Conservation (phyloP, 2,113 vertebrate genomes). For the Salvelinus namaycush region DNA sequence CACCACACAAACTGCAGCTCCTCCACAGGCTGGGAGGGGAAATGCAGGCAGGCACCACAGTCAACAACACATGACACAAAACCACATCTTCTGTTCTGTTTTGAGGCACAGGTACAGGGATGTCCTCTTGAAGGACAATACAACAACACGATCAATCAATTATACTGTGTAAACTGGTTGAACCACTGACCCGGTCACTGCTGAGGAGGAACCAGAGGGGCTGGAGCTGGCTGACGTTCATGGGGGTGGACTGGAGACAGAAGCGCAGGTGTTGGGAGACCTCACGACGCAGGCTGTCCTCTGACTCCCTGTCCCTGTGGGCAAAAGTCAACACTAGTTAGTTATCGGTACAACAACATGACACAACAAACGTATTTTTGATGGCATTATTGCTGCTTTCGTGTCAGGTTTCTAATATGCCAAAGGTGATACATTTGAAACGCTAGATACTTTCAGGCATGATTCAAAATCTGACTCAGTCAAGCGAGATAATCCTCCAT, state of each 20-base stretch:
- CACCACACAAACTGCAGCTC: conserved; percentile 84
- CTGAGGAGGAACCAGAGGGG: conserved; percentile 84
- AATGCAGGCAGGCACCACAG: neutral
- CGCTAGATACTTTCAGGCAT: no score
- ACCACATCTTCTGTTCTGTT: no score
- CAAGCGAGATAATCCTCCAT: no score
- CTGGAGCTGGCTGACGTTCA: conserved; percentile 81
- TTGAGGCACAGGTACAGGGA: neutral
- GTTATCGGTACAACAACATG: no score
- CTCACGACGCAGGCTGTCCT: conserved; percentile 60
- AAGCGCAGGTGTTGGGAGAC: conserved; percentile 82
- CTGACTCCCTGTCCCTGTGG: conserved; percentile 71
- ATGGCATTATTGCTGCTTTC: no score
- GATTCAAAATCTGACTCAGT: no score
- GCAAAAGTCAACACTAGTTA: conserved; percentile 12
- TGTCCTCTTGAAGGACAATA: neutral
- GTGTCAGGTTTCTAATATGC: no score
- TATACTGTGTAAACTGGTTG: no score
- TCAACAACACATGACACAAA: no score
- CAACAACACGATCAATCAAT: no score
- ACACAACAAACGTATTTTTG: no score
- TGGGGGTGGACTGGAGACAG: conserved; percentile 85
- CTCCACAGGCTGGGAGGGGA: conserved; percentile 68
- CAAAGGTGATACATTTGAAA: no score
- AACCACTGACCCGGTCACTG: conserved; percentile 74